A percentile compares a stretch with the other conserved stretches of the same genome.
Conservation (phyloP, 2,113 vertebrate species). For the Sceloporus tristichus region DNA sequence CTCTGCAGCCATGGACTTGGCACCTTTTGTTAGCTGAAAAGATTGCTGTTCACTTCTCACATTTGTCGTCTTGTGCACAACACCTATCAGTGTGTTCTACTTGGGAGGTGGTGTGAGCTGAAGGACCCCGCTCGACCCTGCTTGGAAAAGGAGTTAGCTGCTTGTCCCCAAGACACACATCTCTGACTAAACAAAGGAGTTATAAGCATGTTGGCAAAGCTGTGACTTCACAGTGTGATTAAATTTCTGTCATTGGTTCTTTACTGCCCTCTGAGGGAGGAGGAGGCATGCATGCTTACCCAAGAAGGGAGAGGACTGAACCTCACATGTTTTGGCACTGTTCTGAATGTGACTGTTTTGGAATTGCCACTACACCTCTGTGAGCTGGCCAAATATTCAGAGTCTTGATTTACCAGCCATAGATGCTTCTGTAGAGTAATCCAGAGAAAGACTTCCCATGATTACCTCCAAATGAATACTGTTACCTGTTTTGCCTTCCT, state of each 20-base stretch:
- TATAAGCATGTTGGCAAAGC: conserved; percentile 21
- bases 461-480: conserved; percentile 40
- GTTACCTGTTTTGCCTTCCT: conserved; percentile 40
- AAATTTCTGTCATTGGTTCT: conserved; percentile 23
- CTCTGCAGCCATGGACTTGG: conserved; percentile 36
- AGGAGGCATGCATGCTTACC: background rate
- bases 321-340: background rate
- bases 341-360: background rate
- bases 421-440: conserved; percentile 7
- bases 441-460: conserved; percentile 3
- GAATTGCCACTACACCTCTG: background rate
- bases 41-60: conserved; percentile 36
- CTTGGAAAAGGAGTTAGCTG: background rate
- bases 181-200: background rate
- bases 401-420: conserved; percentile 1
- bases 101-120: conserved; percentile 25
- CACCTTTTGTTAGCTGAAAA: conserved; percentile 51
- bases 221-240: background rate
- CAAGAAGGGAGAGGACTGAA: background rate
- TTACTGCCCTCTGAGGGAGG: background rate
- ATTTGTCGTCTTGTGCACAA: conserved; percentile 1
- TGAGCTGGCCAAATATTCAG: background rate
- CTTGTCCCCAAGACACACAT: background rate
- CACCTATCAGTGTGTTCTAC: conserved; percentile 3
- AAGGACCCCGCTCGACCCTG: conserved; percentile 18